phyloP scores from a whole-genome alignment of 2,888 invertebrate species.

The Zelleria hepariella region DNA sequence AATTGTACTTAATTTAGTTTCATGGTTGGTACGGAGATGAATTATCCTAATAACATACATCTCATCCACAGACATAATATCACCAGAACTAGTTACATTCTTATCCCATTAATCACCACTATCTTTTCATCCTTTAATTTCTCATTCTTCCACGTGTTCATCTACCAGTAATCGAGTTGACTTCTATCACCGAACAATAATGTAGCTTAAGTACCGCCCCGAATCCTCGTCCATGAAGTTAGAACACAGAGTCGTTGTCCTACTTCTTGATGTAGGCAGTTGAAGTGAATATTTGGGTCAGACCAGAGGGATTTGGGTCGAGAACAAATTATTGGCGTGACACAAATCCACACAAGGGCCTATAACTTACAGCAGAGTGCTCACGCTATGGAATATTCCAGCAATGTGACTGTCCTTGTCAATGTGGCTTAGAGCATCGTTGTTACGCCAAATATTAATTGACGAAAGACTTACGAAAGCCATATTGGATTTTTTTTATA shows the following conservation, averaged over 20 bases:
- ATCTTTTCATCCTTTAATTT: too few relatives aligned
- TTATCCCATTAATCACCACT: too few relatives aligned
- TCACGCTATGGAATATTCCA: not conserved
- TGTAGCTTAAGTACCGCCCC: not conserved
- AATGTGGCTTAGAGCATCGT: not conserved
- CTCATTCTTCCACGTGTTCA: not conserved
- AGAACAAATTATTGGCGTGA: not conserved
- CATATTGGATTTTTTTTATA: too few relatives aligned
- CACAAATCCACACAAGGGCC: not conserved
- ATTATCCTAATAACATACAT: too few relatives aligned
- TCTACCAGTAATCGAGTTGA: not conserved
- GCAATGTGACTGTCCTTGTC: not conserved
- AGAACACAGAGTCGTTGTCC: not conserved
- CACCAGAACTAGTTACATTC: too few relatives aligned
- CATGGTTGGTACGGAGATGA: too few relatives aligned
- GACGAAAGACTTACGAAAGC: too few relatives aligned
- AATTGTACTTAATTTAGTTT: too few relatives aligned
- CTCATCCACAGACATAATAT: too few relatives aligned
- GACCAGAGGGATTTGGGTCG: not conserved
- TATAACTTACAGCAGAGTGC: not conserved
- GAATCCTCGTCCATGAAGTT: not conserved
- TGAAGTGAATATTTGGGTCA: not conserved
- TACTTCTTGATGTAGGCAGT: conserved; percentile 2
- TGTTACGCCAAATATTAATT: not conserved
- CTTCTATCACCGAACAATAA: not conserved